These are phyloP conservation scores for Poecilus cupreus DNA, from an alignment of 2,888 invertebrate species.

Conservation along the genomic window DNA sequence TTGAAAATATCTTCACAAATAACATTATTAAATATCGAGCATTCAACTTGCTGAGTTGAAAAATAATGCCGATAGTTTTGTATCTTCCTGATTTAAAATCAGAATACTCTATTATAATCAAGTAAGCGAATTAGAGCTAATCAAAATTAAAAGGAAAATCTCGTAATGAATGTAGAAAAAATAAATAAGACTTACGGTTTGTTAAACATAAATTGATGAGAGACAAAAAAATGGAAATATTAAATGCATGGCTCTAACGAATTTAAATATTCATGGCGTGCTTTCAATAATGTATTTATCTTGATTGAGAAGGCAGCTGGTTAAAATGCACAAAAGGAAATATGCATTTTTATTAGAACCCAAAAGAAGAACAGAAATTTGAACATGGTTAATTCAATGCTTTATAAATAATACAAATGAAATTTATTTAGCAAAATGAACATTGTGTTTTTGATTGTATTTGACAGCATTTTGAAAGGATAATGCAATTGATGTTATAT, in stretches of 20 bases:
- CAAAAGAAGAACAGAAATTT: background rate
- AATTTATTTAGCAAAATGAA: background rate
- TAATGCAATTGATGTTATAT: background rate
- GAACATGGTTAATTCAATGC: background rate
- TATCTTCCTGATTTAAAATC: background rate
- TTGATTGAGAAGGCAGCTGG: conserved; percentile 33
- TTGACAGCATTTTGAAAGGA: background rate
- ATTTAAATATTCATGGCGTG: conserved; percentile 59
- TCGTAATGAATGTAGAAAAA: conserved; percentile 44
- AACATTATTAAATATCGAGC: too few relatives aligned
- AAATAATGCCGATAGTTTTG: too few relatives aligned
- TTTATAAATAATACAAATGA: background rate
- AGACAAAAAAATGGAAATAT: conserved; percentile 45
- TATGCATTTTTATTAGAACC: conserved; percentile 7
- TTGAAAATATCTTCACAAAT: background rate
- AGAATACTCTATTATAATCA: background rate
- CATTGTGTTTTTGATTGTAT: background rate
- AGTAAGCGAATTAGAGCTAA: background rate
- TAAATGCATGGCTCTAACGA: conserved; percentile 52
- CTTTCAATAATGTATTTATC: conserved; percentile 55
- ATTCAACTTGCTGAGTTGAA: too few relatives aligned
- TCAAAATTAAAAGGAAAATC: conserved; percentile 33
- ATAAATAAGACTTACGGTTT: conserved; percentile 47
- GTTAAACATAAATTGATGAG: conserved; percentile 48
- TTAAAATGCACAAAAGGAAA: conserved; percentile 40